phyloP scores from a whole-genome alignment of 2,797 vertebrate genomes.

The Gymnoscopelus braueri region DNA sequence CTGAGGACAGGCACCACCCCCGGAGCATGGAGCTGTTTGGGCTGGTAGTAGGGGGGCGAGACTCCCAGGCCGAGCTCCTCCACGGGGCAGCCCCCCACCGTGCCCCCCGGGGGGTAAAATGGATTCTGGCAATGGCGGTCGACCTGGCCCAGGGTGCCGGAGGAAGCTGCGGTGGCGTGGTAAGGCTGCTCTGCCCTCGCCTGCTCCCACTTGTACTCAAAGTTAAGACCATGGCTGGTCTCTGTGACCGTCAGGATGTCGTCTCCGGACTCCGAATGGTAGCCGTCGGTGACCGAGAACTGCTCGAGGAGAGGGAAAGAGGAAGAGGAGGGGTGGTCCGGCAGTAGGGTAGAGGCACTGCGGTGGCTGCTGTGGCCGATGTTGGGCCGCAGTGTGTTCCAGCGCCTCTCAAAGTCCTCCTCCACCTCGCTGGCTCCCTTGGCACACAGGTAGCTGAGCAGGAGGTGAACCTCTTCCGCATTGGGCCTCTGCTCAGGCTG shows the following conservation, averaged over 20 bases:
- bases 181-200: constrained; percentile 84
- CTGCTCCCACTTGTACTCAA: constrained; percentile 97
- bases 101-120: constrained; percentile 84
- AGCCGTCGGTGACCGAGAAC: constrained; percentile 86
- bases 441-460: constrained; percentile 94
- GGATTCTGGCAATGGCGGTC: constrained; percentile 84
- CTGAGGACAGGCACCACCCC: constrained; percentile 92
- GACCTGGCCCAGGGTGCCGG: constrained; percentile 76
- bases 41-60: constrained; percentile 89
- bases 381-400: constrained; percentile 92
- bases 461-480: constrained; percentile 93
- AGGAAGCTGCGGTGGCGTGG: constrained; percentile 69
- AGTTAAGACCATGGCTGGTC: constrained; percentile 95
- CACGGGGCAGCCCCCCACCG: constrained; percentile 75
- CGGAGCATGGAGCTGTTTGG: constrained; percentile 83
- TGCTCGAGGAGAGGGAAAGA: constrained; percentile 94
- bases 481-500: constrained; percentile 95
- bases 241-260: constrained; percentile 95
- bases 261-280: constrained; percentile 89
- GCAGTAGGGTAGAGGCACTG: constrained; percentile 20
- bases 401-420: constrained; percentile 94
- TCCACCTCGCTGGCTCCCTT: constrained; percentile 90
- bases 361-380: constrained; percentile 60
- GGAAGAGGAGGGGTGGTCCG: constrained; percentile 74
- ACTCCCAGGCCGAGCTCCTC: constrained; percentile 80